phyloP scores from a whole-genome alignment of 2,797 vertebrate genomes.

The Prunella strophiata region DNA sequence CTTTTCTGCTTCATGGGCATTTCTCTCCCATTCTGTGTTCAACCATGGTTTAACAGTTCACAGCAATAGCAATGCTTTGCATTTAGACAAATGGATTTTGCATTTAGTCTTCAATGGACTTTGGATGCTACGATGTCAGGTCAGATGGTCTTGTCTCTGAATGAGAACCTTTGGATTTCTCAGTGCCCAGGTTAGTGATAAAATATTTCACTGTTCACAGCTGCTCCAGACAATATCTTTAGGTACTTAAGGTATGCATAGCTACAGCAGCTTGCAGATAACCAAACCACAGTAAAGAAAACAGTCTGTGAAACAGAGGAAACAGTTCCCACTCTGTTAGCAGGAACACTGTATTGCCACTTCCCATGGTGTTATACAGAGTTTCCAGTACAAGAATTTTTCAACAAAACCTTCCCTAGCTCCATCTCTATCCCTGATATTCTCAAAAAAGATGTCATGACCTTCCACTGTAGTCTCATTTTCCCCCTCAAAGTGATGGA shows the following conservation, averaged over 20 bases:
- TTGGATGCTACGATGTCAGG: rapidly evolving
- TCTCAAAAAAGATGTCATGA: background rate
- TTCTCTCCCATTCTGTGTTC: background rate
- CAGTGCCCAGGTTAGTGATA: background rate
- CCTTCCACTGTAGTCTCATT: background rate
- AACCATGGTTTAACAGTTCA: background rate
- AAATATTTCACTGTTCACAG: background rate
- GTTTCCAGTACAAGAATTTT: background rate
- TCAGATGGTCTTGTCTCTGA: background rate
- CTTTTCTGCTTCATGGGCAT: background rate
- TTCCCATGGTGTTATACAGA: background rate
- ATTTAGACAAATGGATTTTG: background rate
- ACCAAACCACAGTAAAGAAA: background rate
- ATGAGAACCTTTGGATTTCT: background rate
- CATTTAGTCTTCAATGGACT: background rate
- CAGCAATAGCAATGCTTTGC: background rate
- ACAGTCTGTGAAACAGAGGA: background rate
- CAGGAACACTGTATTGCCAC: background rate
- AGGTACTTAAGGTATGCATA: background rate
- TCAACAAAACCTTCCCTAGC: background rate
- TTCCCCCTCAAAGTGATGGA: background rate
- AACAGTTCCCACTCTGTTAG: background rate
- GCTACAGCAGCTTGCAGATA: background rate
- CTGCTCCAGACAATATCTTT: background rate
- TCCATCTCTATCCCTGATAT: background rate